Evolutionary conservation across 2,888 invertebrate genomes (phyloP).

Genomic region (Patella caerulea): DNA sequence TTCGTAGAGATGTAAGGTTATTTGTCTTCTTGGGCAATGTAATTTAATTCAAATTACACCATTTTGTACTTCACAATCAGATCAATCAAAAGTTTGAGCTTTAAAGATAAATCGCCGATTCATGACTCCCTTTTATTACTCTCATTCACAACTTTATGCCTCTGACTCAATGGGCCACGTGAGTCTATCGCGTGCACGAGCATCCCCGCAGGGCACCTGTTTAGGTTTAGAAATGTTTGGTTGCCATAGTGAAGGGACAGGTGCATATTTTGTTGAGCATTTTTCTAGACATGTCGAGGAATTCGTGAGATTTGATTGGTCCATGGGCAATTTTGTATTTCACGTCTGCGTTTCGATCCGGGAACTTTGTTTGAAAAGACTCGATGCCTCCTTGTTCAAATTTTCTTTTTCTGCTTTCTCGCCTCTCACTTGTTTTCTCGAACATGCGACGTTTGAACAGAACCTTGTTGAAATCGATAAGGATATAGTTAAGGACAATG

Average conservation of each 20-base stretch:
- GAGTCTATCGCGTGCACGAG: conserved; percentile 8
- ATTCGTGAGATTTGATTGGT: conserved; percentile 4
- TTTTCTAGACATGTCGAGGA: conserved; percentile 9
- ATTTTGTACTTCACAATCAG: not conserved
- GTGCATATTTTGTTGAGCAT: conserved; percentile 5
- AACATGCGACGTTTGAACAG: too few species aligned
- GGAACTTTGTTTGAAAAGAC: conserved; percentile 9
- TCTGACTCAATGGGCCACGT: not conserved
- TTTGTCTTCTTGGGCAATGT: too few species aligned
- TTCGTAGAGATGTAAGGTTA: too few species aligned
- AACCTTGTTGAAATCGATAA: too few species aligned
- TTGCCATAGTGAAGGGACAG: conserved; percentile 9
- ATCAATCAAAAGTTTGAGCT: not conserved
- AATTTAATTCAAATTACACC: not conserved
- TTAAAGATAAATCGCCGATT: not conserved
- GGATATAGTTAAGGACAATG: too few species aligned
- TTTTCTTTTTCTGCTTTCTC: too few species aligned
- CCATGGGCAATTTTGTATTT: not conserved
- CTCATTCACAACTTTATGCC: conserved; percentile 2
- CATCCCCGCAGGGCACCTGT: conserved; percentile 11
- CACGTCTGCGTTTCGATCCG: not conserved
- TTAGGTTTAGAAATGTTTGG: not conserved
- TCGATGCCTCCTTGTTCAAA: not conserved
- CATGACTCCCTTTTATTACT: not conserved
- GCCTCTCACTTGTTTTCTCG: too few species aligned